A percentile compares a stretch with the other conserved stretches of the same genome.
Conservation (phyloP, 2,888 invertebrate genomes). For the Hoplodrina blanda region DNA sequence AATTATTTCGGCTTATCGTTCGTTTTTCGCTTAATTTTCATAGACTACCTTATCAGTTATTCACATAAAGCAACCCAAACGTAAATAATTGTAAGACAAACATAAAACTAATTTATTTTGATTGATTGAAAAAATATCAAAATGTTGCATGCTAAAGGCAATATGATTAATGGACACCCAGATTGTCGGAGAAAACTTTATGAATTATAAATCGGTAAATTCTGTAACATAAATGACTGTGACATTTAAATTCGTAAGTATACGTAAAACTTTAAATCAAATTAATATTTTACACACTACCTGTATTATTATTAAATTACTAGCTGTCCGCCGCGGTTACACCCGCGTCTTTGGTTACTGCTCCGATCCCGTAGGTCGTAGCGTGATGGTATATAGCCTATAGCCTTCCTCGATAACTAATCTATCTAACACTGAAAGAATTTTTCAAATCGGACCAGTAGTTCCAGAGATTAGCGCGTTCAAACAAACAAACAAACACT, state of each 20-base stretch:
- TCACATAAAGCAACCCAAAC: slow-evolving; percentile 12
- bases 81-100: slow-evolving; percentile 29
- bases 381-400: too few species aligned
- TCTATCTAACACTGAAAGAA: too few species aligned
- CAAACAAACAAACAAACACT: too few species aligned
- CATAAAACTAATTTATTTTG: slow-evolving; percentile 49
- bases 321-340: too few species aligned
- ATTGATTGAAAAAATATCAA: slow-evolving; percentile 48
- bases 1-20: too few species aligned
- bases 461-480: too few species aligned
- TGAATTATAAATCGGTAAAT: slow-evolving; percentile 31
- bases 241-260: slow-evolving; percentile 16
- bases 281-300: neutral
- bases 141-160: slow-evolving; percentile 28
- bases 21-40: too few species aligned
- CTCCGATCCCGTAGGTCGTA: too few species aligned
- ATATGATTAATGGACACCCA: slow-evolving; percentile 54
- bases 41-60: neutral
- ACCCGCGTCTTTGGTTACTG: too few species aligned
- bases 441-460: too few species aligned
- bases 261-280: neutral
- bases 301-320: neutral
- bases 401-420: too few species aligned
- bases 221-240: slow-evolving; percentile 18
- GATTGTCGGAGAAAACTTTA: slow-evolving; percentile 45